phyloP scores from a whole-genome alignment of 1,140 invertebrate species.

The Dolichoris vasculosae region DNA sequence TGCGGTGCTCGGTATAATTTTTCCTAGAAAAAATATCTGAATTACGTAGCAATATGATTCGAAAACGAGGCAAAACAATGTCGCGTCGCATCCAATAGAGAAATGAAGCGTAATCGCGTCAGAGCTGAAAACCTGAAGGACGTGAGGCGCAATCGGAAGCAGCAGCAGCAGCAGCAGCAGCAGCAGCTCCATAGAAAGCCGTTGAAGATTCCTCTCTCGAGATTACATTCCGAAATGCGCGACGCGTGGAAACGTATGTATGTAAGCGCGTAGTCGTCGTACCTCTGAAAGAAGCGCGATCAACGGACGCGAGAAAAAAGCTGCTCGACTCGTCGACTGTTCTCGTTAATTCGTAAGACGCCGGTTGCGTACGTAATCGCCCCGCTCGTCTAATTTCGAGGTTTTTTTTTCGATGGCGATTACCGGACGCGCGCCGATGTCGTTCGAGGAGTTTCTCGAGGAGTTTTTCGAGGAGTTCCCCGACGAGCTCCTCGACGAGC shows the following conservation, averaged over 20 bases:
- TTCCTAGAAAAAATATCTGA: not conserved
- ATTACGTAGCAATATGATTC: not conserved
- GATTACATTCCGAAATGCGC: constrained; percentile 28
- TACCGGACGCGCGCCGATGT: not conserved
- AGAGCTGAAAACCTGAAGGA: not conserved
- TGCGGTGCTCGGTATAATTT: not conserved
- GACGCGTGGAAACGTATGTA: no score
- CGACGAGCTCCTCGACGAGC: no score
- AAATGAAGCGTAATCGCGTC: not conserved
- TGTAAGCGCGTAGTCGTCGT: no score
- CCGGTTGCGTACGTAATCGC: not conserved
- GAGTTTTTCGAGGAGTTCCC: no score
- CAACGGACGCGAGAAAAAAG: not conserved
- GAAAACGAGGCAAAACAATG: not conserved
- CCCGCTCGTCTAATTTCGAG: constrained; percentile 28
- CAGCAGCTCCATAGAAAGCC: not conserved
- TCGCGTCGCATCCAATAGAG: not conserved
- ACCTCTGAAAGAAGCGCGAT: not conserved
- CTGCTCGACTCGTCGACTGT: not conserved
- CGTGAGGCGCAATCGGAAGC: constrained; percentile 41
- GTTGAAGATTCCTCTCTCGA: constrained; percentile 8
- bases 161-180: constrained; percentile 16
- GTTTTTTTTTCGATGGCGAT: no score
- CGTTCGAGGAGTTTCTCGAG: constrained; percentile 6
- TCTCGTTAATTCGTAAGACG: constrained; percentile 30